Evolutionary conservation across 1,140 invertebrate genomes (phyloP), one percentile per base, ranked within the genome.

Genomic region (Trichonephila clavipes): DNA sequence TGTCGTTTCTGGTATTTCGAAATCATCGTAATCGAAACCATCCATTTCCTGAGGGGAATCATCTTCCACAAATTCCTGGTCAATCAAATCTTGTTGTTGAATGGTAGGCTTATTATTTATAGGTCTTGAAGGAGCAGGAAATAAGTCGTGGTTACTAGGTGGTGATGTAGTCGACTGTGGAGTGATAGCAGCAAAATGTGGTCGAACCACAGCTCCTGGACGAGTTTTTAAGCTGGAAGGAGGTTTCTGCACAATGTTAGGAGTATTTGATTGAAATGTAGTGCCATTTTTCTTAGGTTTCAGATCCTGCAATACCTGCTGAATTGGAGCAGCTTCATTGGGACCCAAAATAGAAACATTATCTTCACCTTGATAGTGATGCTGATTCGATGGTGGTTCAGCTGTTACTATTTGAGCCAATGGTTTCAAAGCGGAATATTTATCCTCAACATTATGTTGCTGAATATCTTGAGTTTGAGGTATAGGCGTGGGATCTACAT

Each of bases 121-220:
- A 40, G 92, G 92, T 82, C 92, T 88, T 34, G 92, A 93, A 18
- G 92, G 85, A 2, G 86, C 92, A 2, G 92, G 92, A 24, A 93
- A 93, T 44, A 93, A 58, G 24, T 93, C 92, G 64, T 93, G 86
- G 0, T 58, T n/a, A 61, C 19, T 69, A 0, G 28, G n/a, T 4
- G 62, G 12, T n/a, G 51, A 1, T n/a, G 44, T 16, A 28, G 51
- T 81, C 1, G 92, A 40, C 6, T 83, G 19, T 4, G 91, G 18
- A 44, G 77, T 62, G 1, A 88, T 58, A 16, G 58, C 18, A 8
- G 64, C 44, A 19, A 93, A 93, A 88, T 93, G 92, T 3, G 92
- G 92, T n/a, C 86, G 51, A 58, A 62, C 64, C 3, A 88, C 51
- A 34, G 59, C 18, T 6, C 92, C 92, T 6, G 92, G 92, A 19